phyloP scores from a whole-genome alignment of 2,888 invertebrate genomes.

The Perithous albicinctus region DNA sequence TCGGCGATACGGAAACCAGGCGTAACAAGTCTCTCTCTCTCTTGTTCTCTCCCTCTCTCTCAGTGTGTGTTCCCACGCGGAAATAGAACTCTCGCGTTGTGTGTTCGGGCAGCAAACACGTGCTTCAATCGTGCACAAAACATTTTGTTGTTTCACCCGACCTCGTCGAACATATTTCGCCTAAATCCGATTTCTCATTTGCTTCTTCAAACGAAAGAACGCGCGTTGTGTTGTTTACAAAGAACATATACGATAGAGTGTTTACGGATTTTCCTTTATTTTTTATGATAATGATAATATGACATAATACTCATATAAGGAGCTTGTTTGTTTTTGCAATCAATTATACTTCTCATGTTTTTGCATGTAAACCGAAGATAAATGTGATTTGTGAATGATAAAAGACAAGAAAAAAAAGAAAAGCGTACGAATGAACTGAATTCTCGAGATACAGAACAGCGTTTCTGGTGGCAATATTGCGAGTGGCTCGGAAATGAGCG shows the following conservation, averaged over 20 bases:
- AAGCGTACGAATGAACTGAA: constrained; percentile 47
- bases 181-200: too few species aligned
- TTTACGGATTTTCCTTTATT: neutral
- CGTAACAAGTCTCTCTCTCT: constrained; percentile 26
- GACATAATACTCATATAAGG: neutral
- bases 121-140: constrained; percentile 3
- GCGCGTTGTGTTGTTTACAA: constrained; percentile 32
- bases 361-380: neutral
- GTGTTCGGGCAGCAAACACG: constrained; percentile 17
- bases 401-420: constrained; percentile 7
- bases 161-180: neutral
- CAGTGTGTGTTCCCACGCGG: constrained; percentile 46
- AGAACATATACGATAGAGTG: neutral
- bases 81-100: neutral
- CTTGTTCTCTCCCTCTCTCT: too few species aligned
- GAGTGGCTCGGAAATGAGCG: constrained; percentile 74
- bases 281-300: neutral
- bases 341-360: neutral
- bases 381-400: neutral
- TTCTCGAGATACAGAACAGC: constrained; percentile 25
- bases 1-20: constrained; percentile 37
- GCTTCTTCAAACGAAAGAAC: neutral
- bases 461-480: neutral
- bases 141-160: neutral
- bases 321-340: neutral